Conservation (phyloP, 2,888 invertebrate species). For the Polymixis lichenea region DNA sequence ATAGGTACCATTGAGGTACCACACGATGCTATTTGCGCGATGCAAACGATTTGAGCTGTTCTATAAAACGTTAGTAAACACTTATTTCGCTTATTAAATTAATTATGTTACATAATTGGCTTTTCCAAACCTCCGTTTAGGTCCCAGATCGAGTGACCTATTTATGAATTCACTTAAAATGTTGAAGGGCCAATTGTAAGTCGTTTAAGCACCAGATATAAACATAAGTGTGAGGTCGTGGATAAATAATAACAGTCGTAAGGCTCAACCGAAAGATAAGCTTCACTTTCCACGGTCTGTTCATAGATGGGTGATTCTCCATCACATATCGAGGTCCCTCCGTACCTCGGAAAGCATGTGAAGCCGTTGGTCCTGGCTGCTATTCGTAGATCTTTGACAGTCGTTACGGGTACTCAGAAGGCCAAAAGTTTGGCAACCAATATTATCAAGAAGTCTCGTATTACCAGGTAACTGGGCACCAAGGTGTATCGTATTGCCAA, state of each 20-base stretch:
- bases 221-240: too few relatives aligned
- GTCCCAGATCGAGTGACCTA: neutral
- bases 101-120: neutral
- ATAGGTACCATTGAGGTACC: too few relatives aligned
- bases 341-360: neutral
- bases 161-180: neutral
- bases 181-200: neutral
- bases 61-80: too few relatives aligned
- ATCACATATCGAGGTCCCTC: neutral
- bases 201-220: neutral
- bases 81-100: neutral
- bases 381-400: neutral
- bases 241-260: neutral
- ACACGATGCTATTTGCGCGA: neutral
- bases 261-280: neutral
- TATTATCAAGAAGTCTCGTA: neutral
- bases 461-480: neutral
- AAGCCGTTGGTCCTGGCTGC: neutral
- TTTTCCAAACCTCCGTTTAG: neutral
- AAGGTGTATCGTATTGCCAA: neutral
- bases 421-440: neutral
- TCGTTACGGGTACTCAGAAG: neutral
- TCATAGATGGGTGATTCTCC: neutral
- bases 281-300: neutral
- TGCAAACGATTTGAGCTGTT: neutral